Percentiles rank a stretch among this genome's conserved stretches.
Conservation (phyloP, 2,113 vertebrate species). For the Nettapus auritus region DNA sequence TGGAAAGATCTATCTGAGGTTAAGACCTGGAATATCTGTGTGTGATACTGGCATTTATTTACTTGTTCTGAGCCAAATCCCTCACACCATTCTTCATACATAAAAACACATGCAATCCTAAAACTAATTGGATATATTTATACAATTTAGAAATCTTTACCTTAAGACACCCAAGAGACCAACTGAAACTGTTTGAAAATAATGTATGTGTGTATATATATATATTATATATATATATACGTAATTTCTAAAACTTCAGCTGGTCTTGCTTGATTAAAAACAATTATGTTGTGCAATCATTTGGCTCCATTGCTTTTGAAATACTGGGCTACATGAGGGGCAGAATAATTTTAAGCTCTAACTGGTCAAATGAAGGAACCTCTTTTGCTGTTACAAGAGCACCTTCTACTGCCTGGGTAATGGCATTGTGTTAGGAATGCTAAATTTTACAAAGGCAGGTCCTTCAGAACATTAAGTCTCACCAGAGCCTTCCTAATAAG, state of each 20-base stretch:
- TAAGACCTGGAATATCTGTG: neutral
- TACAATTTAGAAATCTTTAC: neutral
- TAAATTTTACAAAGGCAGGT: neutral
- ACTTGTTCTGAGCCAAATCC: neutral
- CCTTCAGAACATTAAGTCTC: neutral
- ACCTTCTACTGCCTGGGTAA: constrained; percentile 51
- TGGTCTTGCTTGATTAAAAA: constrained; percentile 28
- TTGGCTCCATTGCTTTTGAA: constrained; percentile 36
- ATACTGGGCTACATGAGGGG: neutral
- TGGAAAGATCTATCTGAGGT: neutral
- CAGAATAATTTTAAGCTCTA: neutral
- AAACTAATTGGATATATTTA: neutral
- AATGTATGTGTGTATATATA: neutral
- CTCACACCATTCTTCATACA: neutral
- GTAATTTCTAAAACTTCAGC: neutral
- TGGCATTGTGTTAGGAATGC: neutral
- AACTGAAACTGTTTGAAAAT: neutral
- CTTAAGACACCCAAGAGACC: neutral
- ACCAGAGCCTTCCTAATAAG: neutral
- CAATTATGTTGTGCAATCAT: constrained; percentile 34
- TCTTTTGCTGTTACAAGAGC: constrained; percentile 32
- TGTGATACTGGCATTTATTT: neutral
- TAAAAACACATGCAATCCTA: neutral
- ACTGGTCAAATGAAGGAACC: neutral
- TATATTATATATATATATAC: neutral